Evolutionary conservation across 1,140 invertebrate genomes (phyloP), one percentile per base, ranked within the genome.

Genomic region (Bombus consobrinus): DNA sequence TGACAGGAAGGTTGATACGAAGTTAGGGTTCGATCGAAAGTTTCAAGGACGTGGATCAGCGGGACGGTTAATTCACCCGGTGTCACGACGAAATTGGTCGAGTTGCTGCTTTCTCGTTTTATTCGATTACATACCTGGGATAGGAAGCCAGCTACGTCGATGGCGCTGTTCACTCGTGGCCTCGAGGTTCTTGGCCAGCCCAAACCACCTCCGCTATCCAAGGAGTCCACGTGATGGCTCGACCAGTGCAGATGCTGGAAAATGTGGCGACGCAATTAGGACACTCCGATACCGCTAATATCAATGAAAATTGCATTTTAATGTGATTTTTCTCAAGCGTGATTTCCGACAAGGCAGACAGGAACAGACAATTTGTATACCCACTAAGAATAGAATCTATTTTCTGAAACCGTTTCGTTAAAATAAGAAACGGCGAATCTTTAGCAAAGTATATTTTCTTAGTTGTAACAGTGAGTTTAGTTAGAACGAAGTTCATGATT

Each of bases 121-220:
- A 84, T 69, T 73, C 73, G 77, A 81, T 88, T 85, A 87, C 93
- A 97, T 97, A 93, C 97, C 96, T 91, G 97, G 96, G 94, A 97
- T 96, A 95, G 87, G 92, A 97, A 97, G 69, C 97, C 97, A 25
- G 97, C 96, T 3, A 97, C 97, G 93, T 97, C 97, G 89, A 97
- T 97, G 87, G 97, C 97, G 83, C 97, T 97, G 93, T 97, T 97
- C 90, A 97, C 97, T 32, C 97, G 96, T 81, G 97, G 97, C 81
- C 97, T 95, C 66, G 96, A 96, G 87, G 96, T 96, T 79, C 96
- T 96, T 75, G 96, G 95, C 93, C 93, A 95, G 69, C 89, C 93
- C 75, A 93, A 72, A 80, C 92, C 93, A 71, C 92, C 96, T 86
- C 96, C 96, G 86, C 96, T 96, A 93, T 96, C 96, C 90, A 96